Evolutionary conservation across 2,113 vertebrate genomes (phyloP).

Genomic region (Leptocoma aspasia): DNA sequence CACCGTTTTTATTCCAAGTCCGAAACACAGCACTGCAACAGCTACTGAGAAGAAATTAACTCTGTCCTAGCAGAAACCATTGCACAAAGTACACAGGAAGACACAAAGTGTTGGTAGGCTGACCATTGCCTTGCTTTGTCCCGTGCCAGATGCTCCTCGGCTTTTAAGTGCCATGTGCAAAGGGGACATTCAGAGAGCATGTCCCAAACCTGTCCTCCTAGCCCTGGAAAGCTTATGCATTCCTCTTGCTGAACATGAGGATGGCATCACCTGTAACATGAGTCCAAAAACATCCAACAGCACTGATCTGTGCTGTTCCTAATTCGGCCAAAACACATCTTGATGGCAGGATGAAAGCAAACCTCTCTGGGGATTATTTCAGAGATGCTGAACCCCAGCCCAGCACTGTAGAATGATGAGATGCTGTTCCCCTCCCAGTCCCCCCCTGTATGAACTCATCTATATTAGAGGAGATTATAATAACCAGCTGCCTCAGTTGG

Average conservation of each 20-base stretch:
- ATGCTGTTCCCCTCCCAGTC: background rate
- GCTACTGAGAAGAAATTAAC: background rate
- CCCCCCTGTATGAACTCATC: background rate
- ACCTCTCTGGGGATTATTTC: background rate
- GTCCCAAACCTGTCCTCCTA: background rate
- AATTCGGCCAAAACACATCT: background rate
- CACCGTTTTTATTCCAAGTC: background rate
- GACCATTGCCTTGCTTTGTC: background rate
- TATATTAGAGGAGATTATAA: background rate
- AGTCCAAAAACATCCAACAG: fast-evolving
- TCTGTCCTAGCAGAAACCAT: background rate
- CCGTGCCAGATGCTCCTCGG: fast-evolving
- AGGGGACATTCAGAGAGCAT: background rate
- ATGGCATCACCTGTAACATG: background rate
- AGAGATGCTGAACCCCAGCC: background rate
- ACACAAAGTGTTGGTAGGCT: background rate
- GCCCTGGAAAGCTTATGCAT: background rate
- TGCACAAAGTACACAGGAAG: background rate
- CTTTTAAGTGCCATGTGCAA: background rate
- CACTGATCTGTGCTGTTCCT: background rate
- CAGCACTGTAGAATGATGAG: background rate
- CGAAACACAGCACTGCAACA: background rate
- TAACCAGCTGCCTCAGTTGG: background rate
- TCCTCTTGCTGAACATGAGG: background rate
- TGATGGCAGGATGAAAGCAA: background rate